These are phyloP conservation scores for Muscicapa striata DNA, from an alignment of 2,797 vertebrate species.

Conservation along the genomic window DNA sequence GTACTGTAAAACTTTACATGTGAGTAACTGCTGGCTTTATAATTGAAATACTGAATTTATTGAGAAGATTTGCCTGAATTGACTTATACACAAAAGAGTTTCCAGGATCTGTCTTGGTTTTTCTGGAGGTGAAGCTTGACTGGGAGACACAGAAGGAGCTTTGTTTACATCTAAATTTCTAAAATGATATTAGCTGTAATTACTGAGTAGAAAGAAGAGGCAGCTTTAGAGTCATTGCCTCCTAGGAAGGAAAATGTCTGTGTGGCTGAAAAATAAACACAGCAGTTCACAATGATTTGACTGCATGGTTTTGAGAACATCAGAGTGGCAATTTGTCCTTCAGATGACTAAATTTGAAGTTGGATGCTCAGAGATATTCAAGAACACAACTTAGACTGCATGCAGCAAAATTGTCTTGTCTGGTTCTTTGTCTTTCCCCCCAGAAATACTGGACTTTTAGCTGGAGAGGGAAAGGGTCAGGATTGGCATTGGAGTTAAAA, in stretches of 20 bases:
- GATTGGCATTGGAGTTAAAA: not conserved
- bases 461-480: not conserved
- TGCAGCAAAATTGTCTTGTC: not conserved
- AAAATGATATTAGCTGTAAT: not conserved
- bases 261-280: not conserved
- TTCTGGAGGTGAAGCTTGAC: not conserved
- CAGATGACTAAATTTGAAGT: not conserved
- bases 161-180: not conserved
- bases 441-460: not conserved
- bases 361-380: not conserved
- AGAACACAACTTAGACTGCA: not conserved
- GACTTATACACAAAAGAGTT: accelerated
- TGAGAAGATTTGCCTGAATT: not conserved
- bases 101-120: not conserved
- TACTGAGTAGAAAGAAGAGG: not conserved
- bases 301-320: not conserved
- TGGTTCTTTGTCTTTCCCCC: not conserved
- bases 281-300: not conserved
- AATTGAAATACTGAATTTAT: not conserved
- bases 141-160: not conserved
- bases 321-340: not conserved
- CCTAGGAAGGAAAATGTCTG: not conserved
- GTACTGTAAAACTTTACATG: not conserved
- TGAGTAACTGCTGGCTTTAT: not conserved
- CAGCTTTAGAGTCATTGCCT: not conserved